Evolutionary conservation across 1,140 invertebrate genomes (phyloP), one percentile per base, ranked within the genome.

Genomic region (Rhynchophorus ferrugineus): DNA sequence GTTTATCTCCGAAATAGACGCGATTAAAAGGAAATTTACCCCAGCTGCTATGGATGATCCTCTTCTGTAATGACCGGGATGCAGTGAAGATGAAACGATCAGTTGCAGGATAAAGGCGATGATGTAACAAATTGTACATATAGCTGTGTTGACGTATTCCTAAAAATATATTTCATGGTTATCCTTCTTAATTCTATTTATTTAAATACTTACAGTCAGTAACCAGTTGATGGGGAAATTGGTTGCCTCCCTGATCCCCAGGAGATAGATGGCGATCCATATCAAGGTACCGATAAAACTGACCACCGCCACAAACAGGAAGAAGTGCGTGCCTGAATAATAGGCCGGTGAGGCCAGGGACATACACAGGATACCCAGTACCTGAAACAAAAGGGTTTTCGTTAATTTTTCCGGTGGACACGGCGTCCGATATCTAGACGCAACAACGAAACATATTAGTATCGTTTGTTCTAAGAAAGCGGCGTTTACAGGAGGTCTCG

Each of bases 291-390:
- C 75, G 46, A 91, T 88, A 71, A 92, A 92, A 41, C 81, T 79
- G 19, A 80, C 79, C 22, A 86, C 84, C 2, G 80, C 84, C 11
- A 89, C 87, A 63, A 91, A 90, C 19, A 91, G 76, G 70, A 91
- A 93, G 78, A 86, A 91, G 58, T 84, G 78, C 0, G 84, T 83
- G 38, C 78, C 82, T 13, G 69, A 61, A 9, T 74, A 63, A 17
- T 66, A 61, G 0, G 81, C 79, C 0, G 85, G 84, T 1, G 86
- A 82, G 1, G 80, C 84, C 35, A 80, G 77, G 2, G 80, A 76
- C 82, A 89, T 87, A 59, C 86, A 89, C 58, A 92, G 76, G 42
- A 91, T 87, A 36, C 86, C 88, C 38, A 91, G 61, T n/a, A 83
- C 57, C 89, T 91, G 78, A 47, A 80, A 81, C 63, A 64, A 21